These are phyloP conservation scores for Batillaria attramentaria DNA, from an alignment of 1,140 invertebrate species.

Conservation along the genomic window DNA sequence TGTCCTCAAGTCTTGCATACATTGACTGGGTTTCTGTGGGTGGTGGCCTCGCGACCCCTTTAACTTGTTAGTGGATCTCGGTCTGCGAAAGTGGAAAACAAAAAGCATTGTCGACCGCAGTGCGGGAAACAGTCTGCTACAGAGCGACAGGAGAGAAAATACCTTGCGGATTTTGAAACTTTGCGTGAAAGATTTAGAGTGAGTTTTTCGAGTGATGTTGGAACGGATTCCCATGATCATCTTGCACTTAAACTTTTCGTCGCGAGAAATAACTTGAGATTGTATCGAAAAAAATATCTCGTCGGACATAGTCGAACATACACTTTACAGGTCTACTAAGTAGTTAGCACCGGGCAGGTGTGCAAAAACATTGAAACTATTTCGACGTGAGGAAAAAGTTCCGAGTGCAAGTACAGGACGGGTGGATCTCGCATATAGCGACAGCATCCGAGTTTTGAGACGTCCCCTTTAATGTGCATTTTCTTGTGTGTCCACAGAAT, in stretches of 20 bases:
- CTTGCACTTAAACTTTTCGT: no score
- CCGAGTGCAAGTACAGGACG: no score
- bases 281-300: no score
- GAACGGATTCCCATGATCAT: background rate
- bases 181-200: background rate
- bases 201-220: background rate
- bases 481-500: background rate
- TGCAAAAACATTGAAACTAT: background rate
- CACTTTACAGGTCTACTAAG: background rate
- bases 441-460: background rate
- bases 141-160: background rate
- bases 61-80: background rate
- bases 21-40: conserved; percentile 10
- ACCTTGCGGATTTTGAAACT: no score
- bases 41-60: background rate
- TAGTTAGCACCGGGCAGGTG: no score
- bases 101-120: background rate
- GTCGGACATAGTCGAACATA: no score
- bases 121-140: background rate
- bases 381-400: background rate
- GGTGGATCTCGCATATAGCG: background rate
- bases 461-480: background rate
- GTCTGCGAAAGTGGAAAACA: background rate
- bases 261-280: no score
- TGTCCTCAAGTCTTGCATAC: conserved; percentile 27